Evolutionary conservation across 2,797 vertebrate genomes (phyloP).

Genomic region (Peromyscus melanophrys): DNA sequence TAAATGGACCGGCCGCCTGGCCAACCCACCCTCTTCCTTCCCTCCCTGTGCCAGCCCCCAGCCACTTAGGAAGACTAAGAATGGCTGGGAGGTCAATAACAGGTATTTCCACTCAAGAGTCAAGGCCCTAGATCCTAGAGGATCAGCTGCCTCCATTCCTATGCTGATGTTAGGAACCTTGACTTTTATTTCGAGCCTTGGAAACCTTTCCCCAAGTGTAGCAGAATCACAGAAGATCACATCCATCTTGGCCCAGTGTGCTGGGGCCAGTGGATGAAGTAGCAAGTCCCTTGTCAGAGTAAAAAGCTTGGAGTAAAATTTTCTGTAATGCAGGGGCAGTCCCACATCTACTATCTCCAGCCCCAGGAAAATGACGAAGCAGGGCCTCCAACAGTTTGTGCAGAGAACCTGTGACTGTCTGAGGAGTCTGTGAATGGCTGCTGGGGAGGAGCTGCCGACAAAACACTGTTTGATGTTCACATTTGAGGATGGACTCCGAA

Average conservation of each 20-base stretch:
- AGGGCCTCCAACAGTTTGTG: slow-evolving; percentile 8
- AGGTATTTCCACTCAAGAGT: slow-evolving; percentile 66
- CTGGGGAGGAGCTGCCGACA: not conserved
- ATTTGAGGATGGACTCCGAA: not conserved
- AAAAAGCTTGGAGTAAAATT: slow-evolving; percentile 69
- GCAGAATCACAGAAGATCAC: slow-evolving; percentile 69
- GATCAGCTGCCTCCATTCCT: not conserved
- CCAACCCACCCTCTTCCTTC: not conserved
- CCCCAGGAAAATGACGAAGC: slow-evolving; percentile 16
- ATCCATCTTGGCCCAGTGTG: slow-evolving; percentile 31
- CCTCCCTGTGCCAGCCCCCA: not conserved
- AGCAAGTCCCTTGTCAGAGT: slow-evolving; percentile 30
- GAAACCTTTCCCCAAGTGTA: slow-evolving; percentile 56
- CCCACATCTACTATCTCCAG: slow-evolving; percentile 9
- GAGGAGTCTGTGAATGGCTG: not conserved
- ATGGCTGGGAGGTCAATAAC: slow-evolving; percentile 55
- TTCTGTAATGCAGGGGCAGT: slow-evolving; percentile 51
- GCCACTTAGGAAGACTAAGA: slow-evolving; percentile 59
- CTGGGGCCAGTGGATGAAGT: slow-evolving; percentile 20
- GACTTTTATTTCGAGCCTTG: slow-evolving; percentile 43
- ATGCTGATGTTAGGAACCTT: not conserved
- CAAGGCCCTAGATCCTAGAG: not conserved
- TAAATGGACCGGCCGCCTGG: slow-evolving; percentile 19
- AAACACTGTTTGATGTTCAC: not conserved
- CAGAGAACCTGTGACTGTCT: not conserved